A percentile compares a stretch with the other conserved stretches of the same genome.
These are phyloP conservation scores for Apis dorsata DNA, from an alignment of 1,140 invertebrate species.

Conservation along the genomic window DNA sequence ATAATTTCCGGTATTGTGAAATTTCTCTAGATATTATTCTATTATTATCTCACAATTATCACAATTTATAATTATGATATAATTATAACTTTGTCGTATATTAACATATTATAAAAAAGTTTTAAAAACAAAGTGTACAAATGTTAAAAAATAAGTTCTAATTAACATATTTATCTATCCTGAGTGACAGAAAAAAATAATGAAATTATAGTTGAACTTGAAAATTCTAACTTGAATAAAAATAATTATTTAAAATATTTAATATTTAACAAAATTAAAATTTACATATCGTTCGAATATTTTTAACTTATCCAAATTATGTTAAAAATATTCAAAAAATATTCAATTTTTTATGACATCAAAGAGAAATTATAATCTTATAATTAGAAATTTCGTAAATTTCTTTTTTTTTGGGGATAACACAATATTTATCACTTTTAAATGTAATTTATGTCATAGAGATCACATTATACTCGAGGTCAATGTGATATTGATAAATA, in stretches of 20 bases:
- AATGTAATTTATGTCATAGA: constrained; percentile 36
- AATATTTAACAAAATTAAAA: too few relatives aligned
- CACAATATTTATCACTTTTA: not conserved
- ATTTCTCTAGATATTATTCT: not conserved
- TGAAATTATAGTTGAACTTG: too few relatives aligned
- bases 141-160: not conserved
- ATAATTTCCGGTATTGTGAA: constrained; percentile 19
- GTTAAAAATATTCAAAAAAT: constrained; percentile 1
- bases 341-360: not conserved
- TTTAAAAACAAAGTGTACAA: not conserved
- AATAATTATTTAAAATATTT: too few relatives aligned
- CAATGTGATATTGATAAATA: constrained; percentile 21
- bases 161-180: not conserved
- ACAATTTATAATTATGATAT: not conserved
- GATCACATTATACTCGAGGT: constrained; percentile 6
- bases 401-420: not conserved
- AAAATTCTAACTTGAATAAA: too few relatives aligned
- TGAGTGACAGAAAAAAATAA: too few relatives aligned
- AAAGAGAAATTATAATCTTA: not conserved
- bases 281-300: too few relatives aligned
- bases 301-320: not conserved
- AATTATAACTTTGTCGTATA: not conserved
- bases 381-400: not conserved
- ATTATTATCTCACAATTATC: not conserved
- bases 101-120: not conserved